Conservation (phyloP, 2,888 invertebrate species). For the Melanotus villosus region DNA sequence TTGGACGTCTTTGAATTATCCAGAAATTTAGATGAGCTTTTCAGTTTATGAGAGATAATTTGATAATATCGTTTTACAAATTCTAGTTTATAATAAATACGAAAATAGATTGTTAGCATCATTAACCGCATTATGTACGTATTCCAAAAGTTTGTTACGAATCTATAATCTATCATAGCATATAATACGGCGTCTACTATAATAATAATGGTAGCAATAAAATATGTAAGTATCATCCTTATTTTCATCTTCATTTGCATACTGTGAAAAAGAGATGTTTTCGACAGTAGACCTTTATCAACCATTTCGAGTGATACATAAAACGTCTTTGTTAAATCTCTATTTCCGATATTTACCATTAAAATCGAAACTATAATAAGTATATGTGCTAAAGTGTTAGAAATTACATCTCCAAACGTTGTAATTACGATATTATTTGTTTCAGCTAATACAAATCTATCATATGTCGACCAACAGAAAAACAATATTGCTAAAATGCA, state of each 20-base stretch:
- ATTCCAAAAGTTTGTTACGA: background rate
- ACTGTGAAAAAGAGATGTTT: background rate
- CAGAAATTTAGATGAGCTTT: background rate
- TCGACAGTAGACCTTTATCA: background rate
- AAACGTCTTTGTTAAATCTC: background rate
- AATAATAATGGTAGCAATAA: background rate
- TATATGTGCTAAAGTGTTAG: background rate
- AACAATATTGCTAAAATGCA: too few species aligned
- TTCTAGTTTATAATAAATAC: slow-evolving; percentile 1
- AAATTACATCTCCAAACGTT: too few species aligned
- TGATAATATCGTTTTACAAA: background rate
- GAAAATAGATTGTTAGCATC: background rate
- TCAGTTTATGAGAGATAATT: background rate
- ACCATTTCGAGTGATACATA: background rate
- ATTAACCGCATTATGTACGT: background rate
- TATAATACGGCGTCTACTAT: background rate
- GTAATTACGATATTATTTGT: too few species aligned
- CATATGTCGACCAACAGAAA: too few species aligned
- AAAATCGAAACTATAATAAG: background rate
- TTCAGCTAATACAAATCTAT: too few species aligned
- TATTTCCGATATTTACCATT: background rate
- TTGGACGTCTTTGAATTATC: background rate
- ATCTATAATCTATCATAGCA: background rate
- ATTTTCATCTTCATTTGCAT: background rate
- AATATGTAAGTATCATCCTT: background rate